A percentile compares a stretch with the other conserved stretches of the same genome.
phyloP scores from a whole-genome alignment of 2,797 vertebrate species.

The Amblyopsis hoosieri region DNA sequence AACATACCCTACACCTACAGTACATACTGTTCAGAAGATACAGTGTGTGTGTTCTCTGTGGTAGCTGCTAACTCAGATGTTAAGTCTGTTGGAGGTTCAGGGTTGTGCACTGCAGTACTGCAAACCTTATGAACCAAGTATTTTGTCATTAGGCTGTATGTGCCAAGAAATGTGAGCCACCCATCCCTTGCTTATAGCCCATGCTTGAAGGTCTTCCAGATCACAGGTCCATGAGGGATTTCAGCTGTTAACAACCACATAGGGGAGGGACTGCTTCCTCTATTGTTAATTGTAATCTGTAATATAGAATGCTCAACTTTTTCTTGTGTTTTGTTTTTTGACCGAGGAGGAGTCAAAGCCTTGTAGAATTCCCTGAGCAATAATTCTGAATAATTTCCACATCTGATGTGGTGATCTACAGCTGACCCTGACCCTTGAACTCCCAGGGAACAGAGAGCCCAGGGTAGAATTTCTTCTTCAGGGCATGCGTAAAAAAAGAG shows the following conservation, averaged over 20 bases:
- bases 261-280: not conserved
- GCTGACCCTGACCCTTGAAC: no score
- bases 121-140: constrained; percentile 8
- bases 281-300: not conserved
- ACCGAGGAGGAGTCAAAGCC: no score
- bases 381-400: no score
- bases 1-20: no score
- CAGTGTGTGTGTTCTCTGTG: constrained; percentile 38
- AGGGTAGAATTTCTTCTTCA: not conserved
- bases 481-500: not conserved
- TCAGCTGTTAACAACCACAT: not conserved
- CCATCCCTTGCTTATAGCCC: not conserved
- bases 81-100: constrained; percentile 32
- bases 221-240: not conserved
- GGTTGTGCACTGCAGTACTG: not conserved
- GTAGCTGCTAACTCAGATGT: constrained; percentile 32
- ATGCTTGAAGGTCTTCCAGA: not conserved
- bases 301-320: not conserved
- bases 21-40: no score
- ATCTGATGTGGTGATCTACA: no score
- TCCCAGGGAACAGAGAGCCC: not conserved
- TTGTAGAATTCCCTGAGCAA: no score
- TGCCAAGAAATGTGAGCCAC: no score
- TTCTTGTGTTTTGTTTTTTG: no score
- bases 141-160: no score